These are phyloP conservation scores for Rafetus swinhoei DNA, from an alignment of 2,113 vertebrate genomes.

Conservation along the genomic window DNA sequence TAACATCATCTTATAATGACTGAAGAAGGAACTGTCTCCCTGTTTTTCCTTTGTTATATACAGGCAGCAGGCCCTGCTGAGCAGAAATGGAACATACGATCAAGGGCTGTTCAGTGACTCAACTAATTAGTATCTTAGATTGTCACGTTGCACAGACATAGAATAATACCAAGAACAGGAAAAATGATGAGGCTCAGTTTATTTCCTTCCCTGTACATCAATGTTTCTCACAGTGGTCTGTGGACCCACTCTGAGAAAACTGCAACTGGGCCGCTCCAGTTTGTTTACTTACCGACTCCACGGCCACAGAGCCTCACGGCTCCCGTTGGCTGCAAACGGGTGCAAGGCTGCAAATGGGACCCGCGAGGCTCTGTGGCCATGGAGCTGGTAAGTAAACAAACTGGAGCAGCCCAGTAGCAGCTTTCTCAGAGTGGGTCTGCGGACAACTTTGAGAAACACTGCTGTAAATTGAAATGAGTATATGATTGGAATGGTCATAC, in stretches of 20 bases:
- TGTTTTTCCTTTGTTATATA: constrained; percentile 48
- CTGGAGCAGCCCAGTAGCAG: no score
- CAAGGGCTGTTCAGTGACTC: constrained; percentile 68
- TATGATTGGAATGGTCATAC: constrained; percentile 48
- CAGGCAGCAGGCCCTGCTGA: constrained; percentile 56
- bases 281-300: no score
- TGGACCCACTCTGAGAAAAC: no score
- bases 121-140: constrained; percentile 69
- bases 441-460: no score
- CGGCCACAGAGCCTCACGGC: no score
- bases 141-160: constrained; percentile 59
- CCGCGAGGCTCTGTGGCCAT: no score
- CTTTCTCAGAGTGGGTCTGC: no score
- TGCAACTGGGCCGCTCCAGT: no score
- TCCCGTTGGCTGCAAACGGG: no score
- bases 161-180: constrained; percentile 6
- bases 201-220: constrained; percentile 21
- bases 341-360: no score
- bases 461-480: constrained; percentile 51
- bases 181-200: constrained; percentile 46
- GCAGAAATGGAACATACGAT: constrained; percentile 61
- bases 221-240: no score
- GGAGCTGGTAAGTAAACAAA: no score
- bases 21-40: not conserved
- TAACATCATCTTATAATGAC: constrained; percentile 52